Base-by-base conservation (phyloP, 1,140 invertebrate genomes). In the Chymomyza costata region DNA sequence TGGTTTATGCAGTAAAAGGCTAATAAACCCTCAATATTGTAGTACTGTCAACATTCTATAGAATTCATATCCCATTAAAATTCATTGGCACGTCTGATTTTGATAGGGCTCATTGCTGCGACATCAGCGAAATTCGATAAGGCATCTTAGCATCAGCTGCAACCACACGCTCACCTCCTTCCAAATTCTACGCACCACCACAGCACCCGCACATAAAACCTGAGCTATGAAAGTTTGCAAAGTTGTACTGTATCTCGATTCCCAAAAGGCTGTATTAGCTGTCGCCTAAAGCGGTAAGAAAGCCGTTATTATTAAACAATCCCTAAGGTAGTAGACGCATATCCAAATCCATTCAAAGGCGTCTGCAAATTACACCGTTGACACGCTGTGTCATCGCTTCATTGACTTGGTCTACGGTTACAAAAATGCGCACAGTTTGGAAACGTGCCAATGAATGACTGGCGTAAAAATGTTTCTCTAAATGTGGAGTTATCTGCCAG, bases 361-460 rank as follows among this genome's bases (percentile, higher is more conserved):
- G 53, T 48, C 63, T 57, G 48, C 59, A 74, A 74, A 74, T 74
- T 74, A 74, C 69, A 53, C 48, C 54, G 69, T 65, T 73, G 69
- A 74, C 69, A 74, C 64, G 69, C 69, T 74, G 68, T 46, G 69
- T 74, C 69, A 74, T 73, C 60, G 63, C 64, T 52, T 71, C 62
- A 66, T 66, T 58, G 68, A 66, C 68, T 58, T 65, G 34, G 37
- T 55, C 60, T 21, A 65, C n/a, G n/a, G n/a, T n/a, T n/a, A n/a
- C n/a, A n/a, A n/a, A n/a, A n/a, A n/a, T n/a, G n/a, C n/a, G n/a
- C n/a, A n/a, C n/a, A n/a, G n/a, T n/a, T n/a, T n/a, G n/a, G n/a
- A n/a, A n/a, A n/a, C n/a, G n/a, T n/a, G n/a, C n/a, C n/a, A n/a
- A n/a, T n/a, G n/a, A n/a, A n/a, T n/a, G n/a, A n/a, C n/a, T n/a